Evolutionary conservation across 2,113 vertebrate species (phyloP).

Genomic region (Myotis lucifugus): DNA sequence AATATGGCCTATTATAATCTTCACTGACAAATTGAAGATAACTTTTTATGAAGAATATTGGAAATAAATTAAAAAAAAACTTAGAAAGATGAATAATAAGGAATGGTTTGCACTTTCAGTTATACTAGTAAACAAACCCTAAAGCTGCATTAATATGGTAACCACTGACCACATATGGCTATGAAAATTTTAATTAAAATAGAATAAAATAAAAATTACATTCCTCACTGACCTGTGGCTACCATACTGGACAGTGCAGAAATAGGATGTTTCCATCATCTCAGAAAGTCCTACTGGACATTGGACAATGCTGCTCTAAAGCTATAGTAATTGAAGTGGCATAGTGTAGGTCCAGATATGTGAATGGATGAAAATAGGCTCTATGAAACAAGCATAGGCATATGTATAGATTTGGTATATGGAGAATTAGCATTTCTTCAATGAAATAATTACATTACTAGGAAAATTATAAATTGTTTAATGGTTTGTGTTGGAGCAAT

Average conservation of each 20-base stretch:
- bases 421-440: neutral
- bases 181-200: neutral
- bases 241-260: neutral
- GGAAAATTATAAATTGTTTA: neutral
- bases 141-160: neutral
- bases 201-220: neutral
- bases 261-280: neutral
- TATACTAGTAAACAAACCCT: neutral
- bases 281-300: neutral
- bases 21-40: neutral
- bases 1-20: neutral
- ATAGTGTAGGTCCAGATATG: neutral
- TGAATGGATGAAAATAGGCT: neutral
- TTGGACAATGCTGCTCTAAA: neutral
- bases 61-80: neutral
- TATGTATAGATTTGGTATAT: neutral
- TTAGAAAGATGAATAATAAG: neutral
- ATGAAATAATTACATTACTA: neutral
- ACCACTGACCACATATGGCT: neutral
- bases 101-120: neutral
- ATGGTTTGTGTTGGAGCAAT: neutral
- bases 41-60: neutral
- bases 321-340: neutral
- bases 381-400: neutral
- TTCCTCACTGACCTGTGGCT: neutral